Base-by-base conservation (phyloP, 1,140 invertebrate genomes). In the Leptopilina clavipes region DNA sequence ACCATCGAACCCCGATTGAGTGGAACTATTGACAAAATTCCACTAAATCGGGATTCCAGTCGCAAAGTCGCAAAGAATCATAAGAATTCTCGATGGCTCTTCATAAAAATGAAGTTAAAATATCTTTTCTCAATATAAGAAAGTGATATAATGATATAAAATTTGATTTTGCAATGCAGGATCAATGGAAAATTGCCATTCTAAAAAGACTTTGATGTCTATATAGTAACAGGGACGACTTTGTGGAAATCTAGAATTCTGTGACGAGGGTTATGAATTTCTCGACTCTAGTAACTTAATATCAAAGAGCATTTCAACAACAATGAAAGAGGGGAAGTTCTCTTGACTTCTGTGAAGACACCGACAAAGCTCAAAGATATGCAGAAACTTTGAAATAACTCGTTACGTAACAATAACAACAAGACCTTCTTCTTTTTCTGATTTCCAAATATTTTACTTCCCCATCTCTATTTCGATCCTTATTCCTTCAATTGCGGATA, bases 221-320 rank as follows among this genome's bases (percentile, higher is more conserved):
- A 65, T 25, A 11, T 9, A 7, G n/a, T 31, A 31, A 31, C 25
- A 37, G 14, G 25, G 59, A 65, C 25, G 12, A 65, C 11, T 6
- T 40, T 40, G 8, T 3, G 52, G 19, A 65, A 65, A 65, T 65
- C 59, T 65, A 18, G 40, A 31, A 18, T 76, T 76, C 70, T 71
- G 12, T 54, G 71, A 43, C 25, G 44, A 9, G 59, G 22, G 79
- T 83, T 83, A 83, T 83, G 82, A 83, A 80, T 83, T 76, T 81
- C 83, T 74, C 82, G 78, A 76, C 81, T 83, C 81, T 79, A 83
- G 83, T 83, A 83, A 81, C 74, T 77, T 75, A 76, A 83, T 83
- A 83, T 83, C 82, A 83, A 83, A 83, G 82, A 83, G 79, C 79
- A 76, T 14, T 52, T 31, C 79, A 45, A 73, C 81, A 76, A 83